These are phyloP conservation scores for Nemapogon koenigi DNA, from an alignment of 2,888 invertebrate genomes.

Conservation along the genomic window DNA sequence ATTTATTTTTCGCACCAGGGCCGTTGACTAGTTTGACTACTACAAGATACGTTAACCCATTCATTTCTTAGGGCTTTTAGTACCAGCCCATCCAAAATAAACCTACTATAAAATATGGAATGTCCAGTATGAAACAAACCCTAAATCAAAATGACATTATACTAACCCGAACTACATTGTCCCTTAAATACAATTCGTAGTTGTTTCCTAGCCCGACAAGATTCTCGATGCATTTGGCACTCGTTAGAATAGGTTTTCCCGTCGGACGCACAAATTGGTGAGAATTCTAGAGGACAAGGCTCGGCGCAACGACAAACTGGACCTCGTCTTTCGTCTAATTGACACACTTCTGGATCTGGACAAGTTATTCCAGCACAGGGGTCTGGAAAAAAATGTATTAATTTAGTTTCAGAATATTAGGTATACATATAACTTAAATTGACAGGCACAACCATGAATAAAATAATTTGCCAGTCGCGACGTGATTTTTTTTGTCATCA, in stretches of 20 bases:
- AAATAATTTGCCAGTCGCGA: neutral
- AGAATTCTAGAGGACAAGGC: slow-evolving; percentile 79
- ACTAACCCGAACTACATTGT: slow-evolving; percentile 79
- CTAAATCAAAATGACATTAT: neutral
- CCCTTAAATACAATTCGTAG: slow-evolving; percentile 82
- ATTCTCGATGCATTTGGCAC: slow-evolving; percentile 81
- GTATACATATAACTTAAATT: too few relatives aligned
- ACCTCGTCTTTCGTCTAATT: slow-evolving; percentile 77
- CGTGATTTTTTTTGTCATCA: neutral
- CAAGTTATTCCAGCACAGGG: slow-evolving; percentile 84
- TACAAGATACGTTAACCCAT: too few relatives aligned
- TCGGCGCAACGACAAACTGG: slow-evolving; percentile 85
- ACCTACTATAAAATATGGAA: too few relatives aligned
- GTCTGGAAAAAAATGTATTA: slow-evolving; percentile 66
- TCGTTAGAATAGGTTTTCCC: slow-evolving; percentile 85
- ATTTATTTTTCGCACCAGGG: too few relatives aligned
- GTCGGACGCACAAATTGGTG: slow-evolving; percentile 80
- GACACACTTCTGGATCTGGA: slow-evolving; percentile 83
- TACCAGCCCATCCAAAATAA: too few relatives aligned
- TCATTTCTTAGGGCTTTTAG: too few relatives aligned
- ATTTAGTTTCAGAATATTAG: too few relatives aligned
- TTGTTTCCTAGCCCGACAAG: slow-evolving; percentile 77
- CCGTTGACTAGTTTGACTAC: too few relatives aligned
- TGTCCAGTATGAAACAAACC: too few relatives aligned
- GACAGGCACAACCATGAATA: too few relatives aligned